Percentiles rank a stretch among this genome's conserved stretches.
These are phyloP conservation scores for Zonitis immaculata DNA, from an alignment of 2,888 invertebrate species.

Conservation along the genomic window DNA sequence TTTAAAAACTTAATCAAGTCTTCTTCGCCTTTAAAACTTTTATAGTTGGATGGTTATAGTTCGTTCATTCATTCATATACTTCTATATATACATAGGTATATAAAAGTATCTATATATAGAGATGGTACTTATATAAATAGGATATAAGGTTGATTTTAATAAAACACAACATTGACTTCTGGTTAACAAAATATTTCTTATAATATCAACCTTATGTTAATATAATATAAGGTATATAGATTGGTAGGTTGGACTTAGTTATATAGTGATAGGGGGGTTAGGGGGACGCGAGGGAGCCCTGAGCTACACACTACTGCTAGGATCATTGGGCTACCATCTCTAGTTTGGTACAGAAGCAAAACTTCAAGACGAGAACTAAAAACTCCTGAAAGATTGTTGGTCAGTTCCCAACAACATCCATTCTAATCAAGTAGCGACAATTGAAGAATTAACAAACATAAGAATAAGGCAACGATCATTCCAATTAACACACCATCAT, in stretches of 20 bases:
- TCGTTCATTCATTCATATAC: neutral
- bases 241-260: constrained; percentile 43
- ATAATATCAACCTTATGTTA: constrained; percentile 39
- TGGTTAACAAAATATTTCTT: constrained; percentile 37
- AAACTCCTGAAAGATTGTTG: constrained; percentile 27
- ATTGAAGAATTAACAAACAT: neutral
- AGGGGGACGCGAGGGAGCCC: constrained; percentile 41
- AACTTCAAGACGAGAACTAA: constrained; percentile 31
- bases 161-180: constrained; percentile 36
- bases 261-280: constrained; percentile 35
- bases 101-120: neutral
- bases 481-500: no score
- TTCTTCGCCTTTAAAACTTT: neutral
- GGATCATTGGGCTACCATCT: constrained; percentile 49
- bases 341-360: constrained; percentile 49
- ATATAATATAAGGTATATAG: constrained; percentile 35
- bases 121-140: constrained; percentile 15
- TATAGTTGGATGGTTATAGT: neutral
- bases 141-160: constrained; percentile 32
- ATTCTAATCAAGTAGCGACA: neutral
- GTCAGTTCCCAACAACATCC: constrained; percentile 4
- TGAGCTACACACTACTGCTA: constrained; percentile 48
- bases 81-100: neutral
- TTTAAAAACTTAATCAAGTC: constrained; percentile 42
- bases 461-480: no score